Conservation (phyloP, 2,797 vertebrate species). For the Channa striata region DNA sequence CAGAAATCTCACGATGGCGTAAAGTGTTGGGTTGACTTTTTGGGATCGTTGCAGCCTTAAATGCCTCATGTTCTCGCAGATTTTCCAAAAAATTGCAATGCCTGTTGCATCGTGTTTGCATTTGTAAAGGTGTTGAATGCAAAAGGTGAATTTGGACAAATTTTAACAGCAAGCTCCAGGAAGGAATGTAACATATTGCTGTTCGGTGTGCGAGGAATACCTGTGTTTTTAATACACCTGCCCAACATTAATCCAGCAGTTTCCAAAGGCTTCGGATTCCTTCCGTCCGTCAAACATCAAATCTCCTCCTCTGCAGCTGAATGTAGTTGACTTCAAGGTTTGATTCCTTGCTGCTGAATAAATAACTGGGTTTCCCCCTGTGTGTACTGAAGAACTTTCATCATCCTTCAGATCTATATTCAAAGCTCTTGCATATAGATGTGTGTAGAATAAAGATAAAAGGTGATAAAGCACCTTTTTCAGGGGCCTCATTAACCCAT, state of each 20-base stretch:
- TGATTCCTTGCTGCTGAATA: conserved; percentile 31
- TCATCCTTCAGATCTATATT: conserved; percentile 48
- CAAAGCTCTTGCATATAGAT: conserved; percentile 15
- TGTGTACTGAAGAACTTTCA: conserved; percentile 36
- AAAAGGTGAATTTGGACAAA: no score
- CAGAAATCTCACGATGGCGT: no score
- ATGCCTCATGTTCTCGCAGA: no score
- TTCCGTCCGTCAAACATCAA: neutral
- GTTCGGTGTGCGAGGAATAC: no score
- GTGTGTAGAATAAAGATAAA: conserved; percentile 28
- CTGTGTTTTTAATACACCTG: no score
- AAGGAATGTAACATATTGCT: no score
- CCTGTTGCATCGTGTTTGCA: no score
- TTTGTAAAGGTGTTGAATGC: no score
- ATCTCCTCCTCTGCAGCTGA: neutral
- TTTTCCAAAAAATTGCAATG: no score
- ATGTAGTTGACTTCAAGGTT: conserved; percentile 22
- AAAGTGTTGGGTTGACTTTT: no score
- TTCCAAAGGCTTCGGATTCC: neutral
- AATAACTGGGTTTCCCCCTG: conserved; percentile 25
- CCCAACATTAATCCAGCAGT: neutral
- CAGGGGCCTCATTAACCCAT: neutral
- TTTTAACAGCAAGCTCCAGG: no score
- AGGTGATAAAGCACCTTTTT: conserved; percentile 10
- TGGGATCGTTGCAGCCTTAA: no score